These are phyloP conservation scores for Barbus barbus DNA, from an alignment of 2,113 vertebrate species.

Conservation along the genomic window DNA sequence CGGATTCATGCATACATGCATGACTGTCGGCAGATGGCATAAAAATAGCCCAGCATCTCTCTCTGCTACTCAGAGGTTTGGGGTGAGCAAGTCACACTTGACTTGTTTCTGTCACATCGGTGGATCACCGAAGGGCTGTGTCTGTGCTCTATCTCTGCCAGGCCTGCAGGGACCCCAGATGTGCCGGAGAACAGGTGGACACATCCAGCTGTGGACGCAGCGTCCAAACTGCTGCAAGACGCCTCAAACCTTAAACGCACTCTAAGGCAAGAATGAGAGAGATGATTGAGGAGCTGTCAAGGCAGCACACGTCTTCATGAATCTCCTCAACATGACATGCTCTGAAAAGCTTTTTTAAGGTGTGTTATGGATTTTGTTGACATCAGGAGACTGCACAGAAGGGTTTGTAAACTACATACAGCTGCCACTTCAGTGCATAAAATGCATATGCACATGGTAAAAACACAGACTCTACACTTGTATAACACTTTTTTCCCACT, in stretches of 20 bases:
- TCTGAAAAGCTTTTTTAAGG: neutral
- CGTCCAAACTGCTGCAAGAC: neutral
- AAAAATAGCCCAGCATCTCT: constrained; percentile 2
- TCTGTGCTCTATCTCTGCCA: neutral
- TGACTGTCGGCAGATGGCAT: too few species aligned
- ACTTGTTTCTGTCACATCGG: neutral
- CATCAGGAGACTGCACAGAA: neutral
- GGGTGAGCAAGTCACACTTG: constrained; percentile 3
- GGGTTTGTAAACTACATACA: neutral
- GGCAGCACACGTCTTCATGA: neutral
- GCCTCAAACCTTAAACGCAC: neutral
- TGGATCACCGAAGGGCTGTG: neutral
- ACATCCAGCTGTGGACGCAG: too few species aligned
- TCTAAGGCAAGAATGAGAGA: neutral
- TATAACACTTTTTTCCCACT: too few species aligned
- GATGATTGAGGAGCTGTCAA: neutral
- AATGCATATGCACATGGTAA: neutral
- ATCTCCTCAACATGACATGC: neutral
- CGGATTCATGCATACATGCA: neutral
- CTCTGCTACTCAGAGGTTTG: neutral
- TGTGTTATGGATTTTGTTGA: neutral
- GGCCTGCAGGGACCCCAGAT: neutral
- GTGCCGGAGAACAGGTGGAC: neutral
- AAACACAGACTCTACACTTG: neutral
- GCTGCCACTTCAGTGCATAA: neutral